Conservation (phyloP, 2,888 invertebrate genomes). For the Zhuqinia jingwanae region DNA sequence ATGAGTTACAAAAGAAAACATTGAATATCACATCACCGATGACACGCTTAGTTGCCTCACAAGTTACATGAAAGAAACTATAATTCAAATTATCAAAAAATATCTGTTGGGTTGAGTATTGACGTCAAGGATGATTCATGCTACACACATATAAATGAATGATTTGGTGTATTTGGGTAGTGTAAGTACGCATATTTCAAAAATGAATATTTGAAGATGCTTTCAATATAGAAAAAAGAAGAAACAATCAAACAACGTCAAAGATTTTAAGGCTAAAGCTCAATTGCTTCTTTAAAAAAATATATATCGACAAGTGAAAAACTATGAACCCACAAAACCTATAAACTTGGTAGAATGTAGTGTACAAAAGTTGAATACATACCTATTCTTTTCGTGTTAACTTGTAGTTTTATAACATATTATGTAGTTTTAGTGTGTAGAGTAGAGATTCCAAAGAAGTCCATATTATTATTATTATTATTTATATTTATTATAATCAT, state of each 20-base stretch:
- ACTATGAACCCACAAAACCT: constrained; percentile 20
- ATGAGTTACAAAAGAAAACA: too few relatives aligned
- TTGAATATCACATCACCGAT: too few relatives aligned
- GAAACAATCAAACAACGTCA: neutral
- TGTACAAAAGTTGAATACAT: constrained; percentile 36
- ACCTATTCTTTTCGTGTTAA: constrained; percentile 5
- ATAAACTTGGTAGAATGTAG: constrained; percentile 27
- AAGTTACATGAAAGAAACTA: neutral
- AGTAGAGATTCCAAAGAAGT: constrained; percentile 25
- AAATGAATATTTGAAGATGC: neutral
- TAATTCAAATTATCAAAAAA: neutral
- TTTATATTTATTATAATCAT: constrained; percentile 7
- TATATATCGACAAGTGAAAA: constrained; percentile 16
- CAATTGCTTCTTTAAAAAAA: constrained; percentile 16
- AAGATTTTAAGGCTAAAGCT: neutral
- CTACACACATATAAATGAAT: too few relatives aligned
- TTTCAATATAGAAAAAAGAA: neutral
- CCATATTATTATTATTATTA: neutral
- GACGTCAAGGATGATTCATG: constrained; percentile 20
- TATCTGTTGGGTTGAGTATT: neutral
- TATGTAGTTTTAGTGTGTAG: neutral
- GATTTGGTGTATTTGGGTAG: too few relatives aligned
- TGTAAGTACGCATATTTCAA: neutral
- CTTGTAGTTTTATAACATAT: neutral
- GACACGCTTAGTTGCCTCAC: constrained; percentile 39